phyloP scores from a whole-genome alignment of 2,888 invertebrate species.

The Nezara viridula region DNA sequence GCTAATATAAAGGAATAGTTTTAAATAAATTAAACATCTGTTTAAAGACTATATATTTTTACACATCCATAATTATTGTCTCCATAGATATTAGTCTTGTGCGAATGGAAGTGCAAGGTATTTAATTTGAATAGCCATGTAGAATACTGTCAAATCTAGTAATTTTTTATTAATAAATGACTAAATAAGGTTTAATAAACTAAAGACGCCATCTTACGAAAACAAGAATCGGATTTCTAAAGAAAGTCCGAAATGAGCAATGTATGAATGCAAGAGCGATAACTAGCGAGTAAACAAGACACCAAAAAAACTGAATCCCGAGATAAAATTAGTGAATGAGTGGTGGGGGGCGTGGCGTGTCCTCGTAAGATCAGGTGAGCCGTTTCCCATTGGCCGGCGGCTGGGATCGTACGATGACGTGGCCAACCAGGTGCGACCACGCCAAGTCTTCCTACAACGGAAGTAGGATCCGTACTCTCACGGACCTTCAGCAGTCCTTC shows the following conservation, averaged over 20 bases:
- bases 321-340: slow-evolving; percentile 35
- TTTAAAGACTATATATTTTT: no score
- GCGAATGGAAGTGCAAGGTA: no score
- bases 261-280: not conserved
- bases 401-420: not conserved
- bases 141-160: no score
- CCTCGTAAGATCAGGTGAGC: slow-evolving; percentile 5
- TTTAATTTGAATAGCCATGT: no score
- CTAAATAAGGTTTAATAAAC: not conserved
- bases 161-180: no score
- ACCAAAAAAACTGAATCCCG: not conserved
- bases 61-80: no score
- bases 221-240: not conserved
- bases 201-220: not conserved
- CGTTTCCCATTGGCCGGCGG: not conserved
- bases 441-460: not conserved
- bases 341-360: not conserved
- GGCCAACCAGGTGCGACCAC: slow-evolving; percentile 1
- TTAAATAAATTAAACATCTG: no score
- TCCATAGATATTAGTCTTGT: no score
- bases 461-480: not conserved
- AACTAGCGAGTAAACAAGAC: not conserved
- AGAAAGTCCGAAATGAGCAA: not conserved
- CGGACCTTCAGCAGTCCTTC: not conserved
- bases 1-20: no score